Base-by-base conservation (phyloP, 2,888 invertebrate species). In the Brassicogethes aeneus region DNA sequence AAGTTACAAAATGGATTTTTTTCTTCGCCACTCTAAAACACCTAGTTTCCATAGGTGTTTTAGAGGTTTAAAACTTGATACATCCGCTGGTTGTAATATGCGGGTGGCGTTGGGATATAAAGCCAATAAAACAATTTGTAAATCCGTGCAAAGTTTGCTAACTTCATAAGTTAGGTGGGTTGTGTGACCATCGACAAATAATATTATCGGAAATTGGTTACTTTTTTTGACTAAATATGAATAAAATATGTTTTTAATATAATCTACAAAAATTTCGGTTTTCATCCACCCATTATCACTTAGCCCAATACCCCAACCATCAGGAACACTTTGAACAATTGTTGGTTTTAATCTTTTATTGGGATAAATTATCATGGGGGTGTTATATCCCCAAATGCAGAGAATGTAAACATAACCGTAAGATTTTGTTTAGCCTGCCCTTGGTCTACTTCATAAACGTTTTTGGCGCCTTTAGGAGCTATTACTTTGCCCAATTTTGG, bases 61-160 rank as follows among this genome's bases (percentile, higher is more conserved):
- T 5, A n/a, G n/a, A n/a, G 51, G 50, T 31, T 52, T 55, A 39
- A 54, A 51, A 2, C 47, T 46, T 10, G 55, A 36, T n/a, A 59
- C 54, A 36, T 59, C 56, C 2, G 48, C 48, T n/a, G 56, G 58
- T 41, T 57, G 53, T 8, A 56, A 41, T 31, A 59, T 51, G 29
- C 53, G 37, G 17, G 56, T 57, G 10, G 53, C 42, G 15, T 58
- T 60, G 10, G 58, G 58, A 40, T 58, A 58, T 8, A 60, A 35
- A 34, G 51, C 42, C 17, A 59, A 40, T 12, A 59, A 36, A 34
- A 59, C 47, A 12, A 59, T 60, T 34, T 53, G 36, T 7, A 54
- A 38, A 37, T 56, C 44, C n/a, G 43, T 43, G 43, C 57, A 58
- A 1, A 57, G 41, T 34, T 51, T 42, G 32, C 53, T 55, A 2